phyloP scores from a whole-genome alignment of 2,888 invertebrate genomes.

The Anticlea derivata region DNA sequence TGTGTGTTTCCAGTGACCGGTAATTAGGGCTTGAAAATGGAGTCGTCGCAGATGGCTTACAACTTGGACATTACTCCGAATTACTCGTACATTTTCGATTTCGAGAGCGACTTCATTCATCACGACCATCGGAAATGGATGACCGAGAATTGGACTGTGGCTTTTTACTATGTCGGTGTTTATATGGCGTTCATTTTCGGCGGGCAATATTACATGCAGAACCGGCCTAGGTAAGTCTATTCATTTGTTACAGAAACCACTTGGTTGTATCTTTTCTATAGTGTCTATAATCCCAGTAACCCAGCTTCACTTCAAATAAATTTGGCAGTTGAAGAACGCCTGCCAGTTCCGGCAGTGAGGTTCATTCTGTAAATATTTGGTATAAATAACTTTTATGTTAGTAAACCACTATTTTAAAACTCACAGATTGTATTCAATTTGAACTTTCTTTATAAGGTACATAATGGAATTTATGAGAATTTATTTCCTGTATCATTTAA shows the following conservation, averaged over 20 bases:
- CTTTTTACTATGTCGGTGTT: constrained; percentile 93
- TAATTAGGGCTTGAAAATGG: constrained; percentile 57
- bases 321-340: neutral
- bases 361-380: constrained; percentile 6
- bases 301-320: constrained; percentile 4
- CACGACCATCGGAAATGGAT: constrained; percentile 96
- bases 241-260: neutral
- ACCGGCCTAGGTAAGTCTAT: constrained; percentile 88
- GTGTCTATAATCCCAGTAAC: neutral
- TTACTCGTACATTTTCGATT: constrained; percentile 97
- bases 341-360: neutral
- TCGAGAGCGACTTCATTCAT: constrained; percentile 97
- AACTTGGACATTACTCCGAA: constrained; percentile 88
- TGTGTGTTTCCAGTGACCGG: constrained; percentile 54
- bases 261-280: no score
- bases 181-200: constrained; percentile 98
- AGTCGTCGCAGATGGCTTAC: constrained; percentile 76
- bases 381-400: neutral
- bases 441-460: no score
- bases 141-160: constrained; percentile 97
- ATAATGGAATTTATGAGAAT: no score
- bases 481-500: no score
- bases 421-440: no score
- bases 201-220: constrained; percentile 97
- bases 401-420: no score